Conservation (phyloP, 2,797 vertebrate genomes). For the Peromyscus nudipes region DNA sequence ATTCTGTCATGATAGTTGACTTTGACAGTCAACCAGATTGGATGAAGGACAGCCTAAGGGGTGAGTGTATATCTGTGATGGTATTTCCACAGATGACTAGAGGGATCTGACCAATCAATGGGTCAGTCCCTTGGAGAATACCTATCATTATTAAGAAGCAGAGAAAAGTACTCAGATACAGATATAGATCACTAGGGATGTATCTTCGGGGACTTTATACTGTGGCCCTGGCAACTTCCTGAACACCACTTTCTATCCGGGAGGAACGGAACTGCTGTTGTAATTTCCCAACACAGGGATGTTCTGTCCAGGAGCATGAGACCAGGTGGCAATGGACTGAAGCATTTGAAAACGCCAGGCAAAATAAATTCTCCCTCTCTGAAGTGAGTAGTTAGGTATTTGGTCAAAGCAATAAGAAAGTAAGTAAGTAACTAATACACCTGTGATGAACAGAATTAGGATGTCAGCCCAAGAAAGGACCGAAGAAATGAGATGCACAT, state of each 20-base stretch:
- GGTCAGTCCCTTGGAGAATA: background rate
- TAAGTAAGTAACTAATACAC: background rate
- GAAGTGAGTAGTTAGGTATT: background rate
- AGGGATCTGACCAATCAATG: background rate
- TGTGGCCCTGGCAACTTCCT: background rate
- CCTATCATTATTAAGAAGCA: background rate
- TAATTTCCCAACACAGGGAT: background rate
- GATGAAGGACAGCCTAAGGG: background rate
- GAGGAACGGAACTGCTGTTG: background rate
- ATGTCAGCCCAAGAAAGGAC: no score
- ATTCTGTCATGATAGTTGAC: background rate
- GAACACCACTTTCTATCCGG: background rate
- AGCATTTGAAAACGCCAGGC: background rate
- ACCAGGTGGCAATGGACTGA: background rate
- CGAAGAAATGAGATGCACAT: background rate
- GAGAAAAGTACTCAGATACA: background rate
- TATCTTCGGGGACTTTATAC: no score
- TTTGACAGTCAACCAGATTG: background rate
- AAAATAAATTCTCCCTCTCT: background rate
- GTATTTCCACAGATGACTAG: background rate
- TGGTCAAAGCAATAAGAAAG: background rate
- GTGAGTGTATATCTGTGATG: background rate
- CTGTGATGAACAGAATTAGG: background rate
- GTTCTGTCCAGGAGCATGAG: background rate
- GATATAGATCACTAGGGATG: background rate